Base-by-base conservation (phyloP, 2,888 invertebrate species). In the Megaustenia siamemsis region DNA sequence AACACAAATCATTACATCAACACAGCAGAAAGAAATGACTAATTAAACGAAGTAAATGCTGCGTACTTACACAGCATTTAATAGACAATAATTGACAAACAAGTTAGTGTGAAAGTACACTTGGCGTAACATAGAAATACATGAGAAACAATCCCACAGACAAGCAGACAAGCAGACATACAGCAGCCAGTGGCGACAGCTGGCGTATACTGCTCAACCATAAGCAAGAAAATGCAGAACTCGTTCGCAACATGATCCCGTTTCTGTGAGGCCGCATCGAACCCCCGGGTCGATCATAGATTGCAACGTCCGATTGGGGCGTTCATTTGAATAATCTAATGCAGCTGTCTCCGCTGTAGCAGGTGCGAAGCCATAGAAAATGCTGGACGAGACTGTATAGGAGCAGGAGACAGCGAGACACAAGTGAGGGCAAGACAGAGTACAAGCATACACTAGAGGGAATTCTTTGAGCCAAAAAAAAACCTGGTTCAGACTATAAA, bases 211-310 rank as follows among this genome's bases (percentile, higher is more conserved):
- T 21, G 0, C 45, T 28, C n/a, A 28, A 5, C 8, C 1, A 71
- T 45, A 45, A 38, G 43, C n/a, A n/a, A 43, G n/a, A 6, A 21
- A 24, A 69, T n/a, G n/a, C 28, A n/a, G 12, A 45, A 71, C 45
- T 18, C 43, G 10, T 24, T 69, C 69, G 71, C 28, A 45, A 71
- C 28, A 45, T 71, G 71, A 71, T 43, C 24, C 28, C 40, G 28
- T 43, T 71, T 43, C 71, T 40, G n/a, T 43, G 45, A 24, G 71
- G 43, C 28, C 10, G 15, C 45, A 71, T 71, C 71, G 43, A 71
- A 71, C 71, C 71, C 71, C 71, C 43, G 71, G 71, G 71, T 71
- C 71, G 71, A 71, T 71, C 71, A 71, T 45, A 71, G 71, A 71
- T 71, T 71, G 71, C 15, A 71, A 71, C n/a, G 8, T 71, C 43